Conservation (phyloP, 1,140 invertebrate genomes). For the Eufriesea mexicana region DNA sequence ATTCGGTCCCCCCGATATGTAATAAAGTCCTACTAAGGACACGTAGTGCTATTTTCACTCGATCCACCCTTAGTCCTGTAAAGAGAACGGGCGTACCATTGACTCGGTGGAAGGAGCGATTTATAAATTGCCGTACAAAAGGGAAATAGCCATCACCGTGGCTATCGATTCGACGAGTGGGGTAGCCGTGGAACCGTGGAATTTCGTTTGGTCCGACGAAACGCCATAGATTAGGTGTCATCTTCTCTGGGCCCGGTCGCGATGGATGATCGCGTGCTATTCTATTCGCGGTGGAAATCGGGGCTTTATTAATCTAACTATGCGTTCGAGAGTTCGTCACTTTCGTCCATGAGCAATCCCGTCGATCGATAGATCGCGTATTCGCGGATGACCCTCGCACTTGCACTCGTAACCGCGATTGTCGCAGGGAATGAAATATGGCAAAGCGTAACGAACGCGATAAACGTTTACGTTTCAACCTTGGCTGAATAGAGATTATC, state of each 20-base stretch:
- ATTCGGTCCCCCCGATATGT: too few species aligned
- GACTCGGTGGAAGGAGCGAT: neutral
- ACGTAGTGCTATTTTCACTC: too few species aligned
- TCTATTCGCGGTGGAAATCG: conserved; percentile 27
- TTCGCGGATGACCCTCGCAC: neutral
- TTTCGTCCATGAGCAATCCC: neutral
- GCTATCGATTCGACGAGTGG: conserved; percentile 32
- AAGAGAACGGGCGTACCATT: too few species aligned
- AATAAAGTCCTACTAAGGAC: too few species aligned
- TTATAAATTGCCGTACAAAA: conserved; percentile 11
- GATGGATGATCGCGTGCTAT: conserved; percentile 40
- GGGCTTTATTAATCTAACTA: conserved; percentile 44
- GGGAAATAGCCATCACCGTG: conserved; percentile 5
- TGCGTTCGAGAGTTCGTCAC: neutral
- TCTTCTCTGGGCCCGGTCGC: neutral
- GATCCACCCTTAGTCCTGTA: too few species aligned
- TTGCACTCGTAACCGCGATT: neutral
- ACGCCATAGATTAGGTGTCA: conserved; percentile 42
- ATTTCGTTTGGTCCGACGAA: conserved; percentile 36
- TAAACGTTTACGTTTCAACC: neutral
- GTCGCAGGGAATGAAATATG: neutral
- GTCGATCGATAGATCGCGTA: neutral
- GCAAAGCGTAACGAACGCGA: neutral
- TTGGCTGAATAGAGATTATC: neutral
- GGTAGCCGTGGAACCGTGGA: conserved; percentile 19